A percentile compares a stretch with the other conserved stretches of the same genome.
Conservation (phyloP, 2,113 vertebrate species). For the Etia nguti region DNA sequence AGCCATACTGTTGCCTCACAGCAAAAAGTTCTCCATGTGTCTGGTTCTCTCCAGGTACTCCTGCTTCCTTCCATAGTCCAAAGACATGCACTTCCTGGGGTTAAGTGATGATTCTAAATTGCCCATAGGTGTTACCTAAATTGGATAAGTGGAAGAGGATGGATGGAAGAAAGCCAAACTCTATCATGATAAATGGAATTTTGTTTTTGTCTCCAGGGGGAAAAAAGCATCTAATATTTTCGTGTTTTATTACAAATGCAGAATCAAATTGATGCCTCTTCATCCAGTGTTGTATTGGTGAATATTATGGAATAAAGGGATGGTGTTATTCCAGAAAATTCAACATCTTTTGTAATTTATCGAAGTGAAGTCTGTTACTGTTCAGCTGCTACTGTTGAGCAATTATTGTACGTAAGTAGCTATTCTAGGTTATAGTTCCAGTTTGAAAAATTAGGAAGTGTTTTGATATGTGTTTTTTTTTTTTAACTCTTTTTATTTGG, state of each 20-base stretch:
- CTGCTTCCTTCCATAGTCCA: not conserved
- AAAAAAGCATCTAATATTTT: not conserved
- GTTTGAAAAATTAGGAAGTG: not conserved
- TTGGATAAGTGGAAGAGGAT: not conserved
- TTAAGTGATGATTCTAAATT: not conserved
- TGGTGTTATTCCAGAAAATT: not conserved
- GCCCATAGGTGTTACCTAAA: not conserved
- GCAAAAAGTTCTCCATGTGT: not conserved
- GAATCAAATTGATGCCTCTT: not conserved
- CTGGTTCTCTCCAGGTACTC: not conserved
- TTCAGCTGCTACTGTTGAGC: not conserved
- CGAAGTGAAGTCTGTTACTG: not conserved
- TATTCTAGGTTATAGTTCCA: not conserved
- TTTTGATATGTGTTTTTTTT: not conserved
- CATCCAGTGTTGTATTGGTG: not conserved
- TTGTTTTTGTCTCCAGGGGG: not conserved
- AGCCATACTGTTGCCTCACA: not conserved
- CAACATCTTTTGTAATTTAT: not conserved
- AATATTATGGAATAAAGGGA: conserved; percentile 6
- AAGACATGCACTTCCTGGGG: not conserved
- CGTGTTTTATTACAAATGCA: not conserved
- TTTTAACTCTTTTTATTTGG: not conserved
- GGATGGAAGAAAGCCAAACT: not conserved
- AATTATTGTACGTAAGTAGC: not conserved
- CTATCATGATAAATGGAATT: not conserved